Conservation (phyloP, 2,888 invertebrate species). For the Campopleginae sp. region DNA sequence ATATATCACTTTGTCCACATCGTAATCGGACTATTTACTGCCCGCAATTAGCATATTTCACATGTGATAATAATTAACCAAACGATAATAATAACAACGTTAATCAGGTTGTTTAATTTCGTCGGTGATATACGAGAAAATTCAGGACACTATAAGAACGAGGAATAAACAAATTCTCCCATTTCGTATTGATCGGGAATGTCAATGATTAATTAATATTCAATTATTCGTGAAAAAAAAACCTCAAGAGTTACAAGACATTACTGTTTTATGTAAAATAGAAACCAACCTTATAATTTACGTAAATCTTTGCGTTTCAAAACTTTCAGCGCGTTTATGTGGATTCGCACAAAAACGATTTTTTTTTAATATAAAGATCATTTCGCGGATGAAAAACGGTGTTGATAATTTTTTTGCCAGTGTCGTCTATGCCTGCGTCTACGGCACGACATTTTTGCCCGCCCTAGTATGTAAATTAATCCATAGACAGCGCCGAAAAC, state of each 20-base stretch:
- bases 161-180: neutral
- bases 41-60: constrained; percentile 63
- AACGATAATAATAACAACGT: constrained; percentile 8
- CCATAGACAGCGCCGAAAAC: neutral
- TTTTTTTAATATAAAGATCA: neutral
- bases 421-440: neutral
- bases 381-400: neutral
- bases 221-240: constrained; percentile 44
- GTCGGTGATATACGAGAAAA: constrained; percentile 10
- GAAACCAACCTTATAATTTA: neutral
- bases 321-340: neutral
- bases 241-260: constrained; percentile 29
- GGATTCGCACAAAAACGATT: neutral
- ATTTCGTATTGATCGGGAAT: neutral
- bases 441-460: neutral
- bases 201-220: constrained; percentile 48
- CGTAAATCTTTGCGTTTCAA: neutral
- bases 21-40: constrained; percentile 63
- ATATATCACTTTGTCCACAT: constrained; percentile 64
- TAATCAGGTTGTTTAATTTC: constrained; percentile 14
- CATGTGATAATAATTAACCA: constrained; percentile 52
- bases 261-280: constrained; percentile 43
- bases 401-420: constrained; percentile 2
- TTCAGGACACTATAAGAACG: neutral
- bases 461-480: neutral